phyloP scores from a whole-genome alignment of 2,113 vertebrate species.

The Myxocyprinus asiaticus region DNA sequence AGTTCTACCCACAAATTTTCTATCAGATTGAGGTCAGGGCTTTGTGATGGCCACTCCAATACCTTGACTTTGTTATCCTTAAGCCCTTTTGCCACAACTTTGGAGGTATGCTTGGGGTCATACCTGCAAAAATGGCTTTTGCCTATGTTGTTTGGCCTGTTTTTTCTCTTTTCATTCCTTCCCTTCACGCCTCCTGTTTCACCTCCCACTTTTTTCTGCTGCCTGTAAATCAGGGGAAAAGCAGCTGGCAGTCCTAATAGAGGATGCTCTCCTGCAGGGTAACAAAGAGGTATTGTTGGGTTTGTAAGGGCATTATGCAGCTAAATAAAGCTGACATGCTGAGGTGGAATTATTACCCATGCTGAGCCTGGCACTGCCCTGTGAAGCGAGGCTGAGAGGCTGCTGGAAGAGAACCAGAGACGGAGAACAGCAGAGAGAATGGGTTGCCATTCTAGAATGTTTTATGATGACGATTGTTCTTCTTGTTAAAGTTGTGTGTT shows the following conservation, averaged over 20 bases:
- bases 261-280: conserved; percentile 73
- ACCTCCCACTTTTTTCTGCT: conserved; percentile 48
- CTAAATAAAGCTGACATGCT: conserved; percentile 76
- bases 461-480: background rate
- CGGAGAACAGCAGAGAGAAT: conserved; percentile 59
- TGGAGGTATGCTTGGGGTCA: too few relatives aligned
- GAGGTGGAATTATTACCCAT: conserved; percentile 64
- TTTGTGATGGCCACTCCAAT: too few relatives aligned
- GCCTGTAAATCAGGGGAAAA: conserved; percentile 57
- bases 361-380: conserved; percentile 64
- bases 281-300: conserved; percentile 71
- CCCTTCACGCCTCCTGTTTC: conserved; percentile 54
- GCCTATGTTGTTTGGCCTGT: background rate
- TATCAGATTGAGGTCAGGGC: too few relatives aligned
- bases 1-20: too few relatives aligned
- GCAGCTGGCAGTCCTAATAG: conserved; percentile 73
- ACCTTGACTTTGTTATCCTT: too few relatives aligned
- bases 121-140: background rate
- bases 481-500: background rate
- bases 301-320: conserved; percentile 65
- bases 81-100: too few relatives aligned
- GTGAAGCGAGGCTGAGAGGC: conserved; percentile 66
- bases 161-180: conserved; percentile 38
- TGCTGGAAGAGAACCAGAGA: conserved; percentile 61
- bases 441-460: conserved; percentile 53